Percentiles rank a stretch among this genome's conserved stretches.
Conservation (phyloP, 1,140 invertebrate species). For the Ceratina calcarata region DNA sequence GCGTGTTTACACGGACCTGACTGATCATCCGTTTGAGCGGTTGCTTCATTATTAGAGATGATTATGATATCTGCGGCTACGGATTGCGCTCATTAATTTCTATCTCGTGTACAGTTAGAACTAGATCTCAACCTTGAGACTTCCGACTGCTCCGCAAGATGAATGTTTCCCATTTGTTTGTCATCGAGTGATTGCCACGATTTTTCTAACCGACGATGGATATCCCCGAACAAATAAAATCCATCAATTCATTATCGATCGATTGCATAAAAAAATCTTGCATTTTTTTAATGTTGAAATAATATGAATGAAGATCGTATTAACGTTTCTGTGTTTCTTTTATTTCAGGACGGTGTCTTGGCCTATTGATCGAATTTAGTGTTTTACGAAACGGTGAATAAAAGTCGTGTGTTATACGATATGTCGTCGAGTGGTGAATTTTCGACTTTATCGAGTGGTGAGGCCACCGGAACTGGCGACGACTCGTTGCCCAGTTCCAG, state of each 20-base stretch:
- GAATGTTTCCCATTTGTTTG: not conserved
- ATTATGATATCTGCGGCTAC: constrained; percentile 3
- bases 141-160: too few species aligned
- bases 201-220: too few species aligned
- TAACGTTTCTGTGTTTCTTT: not conserved
- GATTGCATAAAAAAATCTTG: too few species aligned
- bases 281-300: too few species aligned
- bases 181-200: not conserved
- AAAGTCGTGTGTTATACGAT: not conserved
- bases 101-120: not conserved
- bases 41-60: constrained; percentile 1
- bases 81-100: constrained; percentile 4
- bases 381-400: constrained; percentile 18
- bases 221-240: too few species aligned
- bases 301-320: too few species aligned
- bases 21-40: constrained; percentile 4
- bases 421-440: constrained; percentile 77
- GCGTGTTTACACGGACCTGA: not conserved
- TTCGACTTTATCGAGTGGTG: constrained; percentile 75
- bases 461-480: constrained; percentile 75
- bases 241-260: too few species aligned
- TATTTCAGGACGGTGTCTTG: constrained; percentile 12
- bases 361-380: not conserved
- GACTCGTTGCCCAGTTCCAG: constrained; percentile 75
- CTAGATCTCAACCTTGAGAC: not conserved